Evolutionary conservation across 2,797 vertebrate genomes (phyloP), one percentile per base, ranked within the genome.

Genomic region (Diceros bicornis): DNA sequence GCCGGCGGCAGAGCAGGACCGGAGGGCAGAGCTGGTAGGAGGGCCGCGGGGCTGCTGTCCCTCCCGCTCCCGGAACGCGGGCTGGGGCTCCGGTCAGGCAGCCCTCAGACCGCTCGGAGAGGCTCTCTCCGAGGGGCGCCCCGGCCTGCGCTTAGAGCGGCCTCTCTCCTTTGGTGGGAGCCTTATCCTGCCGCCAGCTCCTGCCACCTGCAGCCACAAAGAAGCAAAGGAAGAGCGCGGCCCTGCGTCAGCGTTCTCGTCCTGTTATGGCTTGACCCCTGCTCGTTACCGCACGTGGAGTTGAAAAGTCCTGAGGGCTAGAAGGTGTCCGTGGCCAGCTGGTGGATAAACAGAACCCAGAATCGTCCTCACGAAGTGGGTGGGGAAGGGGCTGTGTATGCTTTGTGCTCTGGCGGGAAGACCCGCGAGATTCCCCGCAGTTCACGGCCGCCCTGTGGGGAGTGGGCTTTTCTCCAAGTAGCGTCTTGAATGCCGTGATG

Each of bases 231-330:
- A 50, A 75, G 69, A 50, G 10, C 17, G 44, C 4, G 25, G 25
- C 41, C 41, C 1, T 1, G 9, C 29, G 37, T 55, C n/a, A 2
- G 14, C 13, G 6, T 9, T 9, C 77, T 9, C 4, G 13, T 4
- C n/a, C n/a, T 57, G 27, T 79, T 27, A 16, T 37, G 21, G 25
- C 23, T 8, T 34, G 4, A 47, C 27, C 23, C 14, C 21, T 6
- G 77, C 34, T 21, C 10, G 4, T 13, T 25, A 37, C 12, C 2
- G 0, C 5, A 37, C n/a, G 41, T 7, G 1, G 7, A 0, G 52
- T 37, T 23, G 7, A 52, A 16, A 34, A 17, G 14, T 37, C 34
- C 52, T 9, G 20, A 14, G 7, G 52, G 12, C 52, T 17, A 9
- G 52, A 13, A 8, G 7, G 71, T 47, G 52, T 25, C 21, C 1